These are phyloP conservation scores for Hydractinia symbiolongicarpus DNA, from an alignment of 30 jellyfish, hydroid and myxozoan genomes.

Conservation along the genomic window DNA sequence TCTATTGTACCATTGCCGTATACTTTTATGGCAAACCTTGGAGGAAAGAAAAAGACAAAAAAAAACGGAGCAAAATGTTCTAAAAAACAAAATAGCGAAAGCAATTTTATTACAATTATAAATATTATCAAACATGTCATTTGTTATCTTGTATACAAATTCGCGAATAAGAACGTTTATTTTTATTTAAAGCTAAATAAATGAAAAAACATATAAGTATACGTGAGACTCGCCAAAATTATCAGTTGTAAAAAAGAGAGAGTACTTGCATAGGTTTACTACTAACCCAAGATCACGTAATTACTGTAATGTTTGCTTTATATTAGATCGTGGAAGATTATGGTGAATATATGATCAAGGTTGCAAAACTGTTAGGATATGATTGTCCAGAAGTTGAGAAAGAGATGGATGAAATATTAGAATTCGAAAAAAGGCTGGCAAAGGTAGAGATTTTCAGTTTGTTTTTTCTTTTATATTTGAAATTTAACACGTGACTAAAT, in stretches of 20 bases:
- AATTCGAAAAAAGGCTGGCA: slow-evolving; percentile 57
- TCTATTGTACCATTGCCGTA: neutral
- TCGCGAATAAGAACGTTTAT: too few species aligned
- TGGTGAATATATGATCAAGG: slow-evolving; percentile 58
- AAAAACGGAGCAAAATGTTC: neutral
- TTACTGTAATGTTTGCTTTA: neutral
- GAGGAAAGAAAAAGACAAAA: too few species aligned
- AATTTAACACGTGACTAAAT: neutral
- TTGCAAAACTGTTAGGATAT: slow-evolving; percentile 63
- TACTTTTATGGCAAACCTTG: neutral
- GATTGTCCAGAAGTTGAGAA: slow-evolving; percentile 52
- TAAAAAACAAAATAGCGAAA: too few species aligned
- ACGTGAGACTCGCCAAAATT: too few species aligned
- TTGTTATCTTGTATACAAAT: too few species aligned
- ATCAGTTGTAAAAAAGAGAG: too few species aligned
- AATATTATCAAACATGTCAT: too few species aligned
- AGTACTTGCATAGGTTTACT: too few species aligned
- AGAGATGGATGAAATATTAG: slow-evolving; percentile 65
- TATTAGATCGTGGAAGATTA: slow-evolving; percentile 68
- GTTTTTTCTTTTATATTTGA: too few species aligned
- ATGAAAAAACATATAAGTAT: too few species aligned
- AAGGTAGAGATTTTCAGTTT: slow-evolving; percentile 33
- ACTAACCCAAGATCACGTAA: neutral
- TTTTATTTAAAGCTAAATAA: too few species aligned
- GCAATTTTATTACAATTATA: too few species aligned